These are phyloP conservation scores for Catocala fraxini DNA, from an alignment of 2,888 invertebrate species.

Conservation along the genomic window DNA sequence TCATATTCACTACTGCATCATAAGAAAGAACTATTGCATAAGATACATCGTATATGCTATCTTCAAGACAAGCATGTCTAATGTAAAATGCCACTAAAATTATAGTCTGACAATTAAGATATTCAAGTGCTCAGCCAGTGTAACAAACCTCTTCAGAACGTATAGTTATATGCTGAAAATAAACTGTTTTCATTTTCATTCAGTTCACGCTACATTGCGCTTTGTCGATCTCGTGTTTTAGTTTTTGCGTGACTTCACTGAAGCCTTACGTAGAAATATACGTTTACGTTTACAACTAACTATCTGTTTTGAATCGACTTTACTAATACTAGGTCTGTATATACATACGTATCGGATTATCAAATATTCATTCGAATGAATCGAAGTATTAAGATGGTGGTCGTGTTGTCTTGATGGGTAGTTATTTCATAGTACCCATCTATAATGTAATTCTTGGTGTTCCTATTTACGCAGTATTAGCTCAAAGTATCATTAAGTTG, in stretches of 20 bases:
- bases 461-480: too few relatives aligned
- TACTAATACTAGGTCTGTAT: too few relatives aligned
- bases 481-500: too few relatives aligned
- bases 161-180: slow-evolving; percentile 6
- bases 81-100: neutral
- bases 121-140: slow-evolving; percentile 9
- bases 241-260: slow-evolving; percentile 8
- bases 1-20: too few relatives aligned
- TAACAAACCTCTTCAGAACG: slow-evolving; percentile 11
- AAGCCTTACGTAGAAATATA: neutral
- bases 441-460: too few relatives aligned
- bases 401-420: too few relatives aligned
- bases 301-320: too few relatives aligned
- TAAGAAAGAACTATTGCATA: neutral
- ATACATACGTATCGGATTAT: too few relatives aligned
- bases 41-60: neutral
- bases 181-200: slow-evolving; percentile 21
- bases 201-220: slow-evolving; percentile 15
- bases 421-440: too few relatives aligned
- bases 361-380: too few relatives aligned
- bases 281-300: too few relatives aligned
- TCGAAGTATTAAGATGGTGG: too few relatives aligned
- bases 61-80: neutral
- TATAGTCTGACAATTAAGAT: neutral
- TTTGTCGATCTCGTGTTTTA: slow-evolving; percentile 5